Evolutionary conservation across 1,140 invertebrate genomes (phyloP).

Genomic region (Drosophila arawakana): DNA sequence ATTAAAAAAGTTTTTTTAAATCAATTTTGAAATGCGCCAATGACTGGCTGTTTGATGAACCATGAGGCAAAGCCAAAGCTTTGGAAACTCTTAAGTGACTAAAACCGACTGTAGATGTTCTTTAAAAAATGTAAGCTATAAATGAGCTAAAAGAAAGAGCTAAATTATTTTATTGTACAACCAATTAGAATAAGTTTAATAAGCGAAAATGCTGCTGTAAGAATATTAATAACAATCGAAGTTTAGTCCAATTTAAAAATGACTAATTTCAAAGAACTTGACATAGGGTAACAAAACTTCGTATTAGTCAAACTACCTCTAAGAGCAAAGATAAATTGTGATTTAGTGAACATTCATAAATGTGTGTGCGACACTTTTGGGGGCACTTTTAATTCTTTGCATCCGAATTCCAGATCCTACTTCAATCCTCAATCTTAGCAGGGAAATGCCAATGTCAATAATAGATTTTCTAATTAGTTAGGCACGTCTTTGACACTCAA

Average conservation of each 20-base stretch:
- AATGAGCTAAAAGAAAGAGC: neutral
- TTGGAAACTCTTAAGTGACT: neutral
- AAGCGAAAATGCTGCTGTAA: too few species aligned
- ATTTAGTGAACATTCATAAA: constrained; percentile 9
- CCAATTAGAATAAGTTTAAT: too few species aligned
- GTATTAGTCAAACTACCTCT: too few species aligned
- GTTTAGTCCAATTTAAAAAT: neutral
- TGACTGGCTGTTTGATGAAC: constrained; percentile 78
- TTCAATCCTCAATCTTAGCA: constrained; percentile 16
- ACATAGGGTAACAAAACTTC: neutral
- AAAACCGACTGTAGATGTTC: neutral
- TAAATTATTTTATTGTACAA: too few species aligned
- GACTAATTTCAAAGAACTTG: neutral
- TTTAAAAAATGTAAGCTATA: neutral
- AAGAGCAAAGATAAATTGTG: neutral
- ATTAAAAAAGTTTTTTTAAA: constrained; percentile 82
- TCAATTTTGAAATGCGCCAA: constrained; percentile 77
- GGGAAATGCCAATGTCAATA: constrained; percentile 30
- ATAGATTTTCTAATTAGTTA: constrained; percentile 48
- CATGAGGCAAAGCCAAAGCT: constrained; percentile 48
- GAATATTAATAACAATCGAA: too few species aligned
- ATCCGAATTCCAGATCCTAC: constrained; percentile 7
- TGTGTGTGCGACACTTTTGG: neutral
- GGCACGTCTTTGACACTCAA: constrained; percentile 11
- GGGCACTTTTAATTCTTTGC: neutral